Conservation (phyloP, 64 coral and sea anemone species). For the Trachythela sp. region DNA sequence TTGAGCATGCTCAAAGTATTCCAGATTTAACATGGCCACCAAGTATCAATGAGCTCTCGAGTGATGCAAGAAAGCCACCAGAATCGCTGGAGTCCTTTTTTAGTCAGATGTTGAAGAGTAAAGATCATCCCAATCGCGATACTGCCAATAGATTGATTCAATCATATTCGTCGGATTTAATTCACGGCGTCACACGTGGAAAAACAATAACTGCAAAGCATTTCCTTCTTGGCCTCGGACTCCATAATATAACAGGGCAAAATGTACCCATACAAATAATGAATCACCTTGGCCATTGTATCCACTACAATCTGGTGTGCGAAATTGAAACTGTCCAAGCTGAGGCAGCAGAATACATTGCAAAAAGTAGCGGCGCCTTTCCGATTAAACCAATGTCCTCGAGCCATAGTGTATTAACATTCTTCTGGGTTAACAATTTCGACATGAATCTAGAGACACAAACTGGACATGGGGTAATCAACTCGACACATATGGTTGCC, state of each 20-base stretch:
- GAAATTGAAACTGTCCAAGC: background rate
- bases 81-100: background rate
- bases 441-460: background rate
- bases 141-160: background rate
- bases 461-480: background rate
- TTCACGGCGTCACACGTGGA: too few relatives aligned
- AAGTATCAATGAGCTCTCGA: background rate
- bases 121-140: background rate
- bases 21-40: background rate
- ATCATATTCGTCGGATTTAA: background rate
- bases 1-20: background rate
- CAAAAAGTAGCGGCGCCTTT: background rate
- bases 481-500: background rate
- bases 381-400: background rate
- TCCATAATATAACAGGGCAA: too few relatives aligned
- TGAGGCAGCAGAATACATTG: background rate
- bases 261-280: too few relatives aligned
- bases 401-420: background rate
- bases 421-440: background rate
- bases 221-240: too few relatives aligned
- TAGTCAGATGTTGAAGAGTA: background rate
- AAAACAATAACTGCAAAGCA: too few relatives aligned
- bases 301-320: background rate
- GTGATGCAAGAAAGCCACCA: background rate
- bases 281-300: background rate